Percentiles rank a stretch among this genome's conserved stretches.
Conservation (phyloP, 2,113 vertebrate species). For the Dendrocopos noguchii region DNA sequence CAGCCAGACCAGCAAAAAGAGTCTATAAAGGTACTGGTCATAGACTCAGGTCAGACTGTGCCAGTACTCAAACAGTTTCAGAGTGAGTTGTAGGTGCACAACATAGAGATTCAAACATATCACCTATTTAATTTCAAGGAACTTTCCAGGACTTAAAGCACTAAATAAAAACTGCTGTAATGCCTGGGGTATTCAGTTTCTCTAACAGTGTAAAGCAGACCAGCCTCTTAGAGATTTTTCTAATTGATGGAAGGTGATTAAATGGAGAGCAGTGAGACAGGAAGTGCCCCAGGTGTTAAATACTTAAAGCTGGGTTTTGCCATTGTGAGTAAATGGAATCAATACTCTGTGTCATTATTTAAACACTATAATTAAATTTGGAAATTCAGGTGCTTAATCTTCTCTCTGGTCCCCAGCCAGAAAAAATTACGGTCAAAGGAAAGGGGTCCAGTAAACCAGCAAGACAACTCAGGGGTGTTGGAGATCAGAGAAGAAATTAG, state of each 20-base stretch:
- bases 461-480: background rate
- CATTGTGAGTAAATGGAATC: slow-evolving; percentile 52
- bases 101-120: background rate
- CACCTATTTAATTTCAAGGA: background rate
- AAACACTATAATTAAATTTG: slow-evolving; percentile 58
- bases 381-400: slow-evolving; percentile 58
- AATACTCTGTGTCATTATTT: slow-evolving; percentile 61
- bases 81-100: background rate
- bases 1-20: background rate
- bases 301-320: slow-evolving; percentile 51
- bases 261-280: slow-evolving; percentile 1
- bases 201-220: slow-evolving; percentile 15
- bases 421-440: background rate
- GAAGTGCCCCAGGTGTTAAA: slow-evolving; percentile 53
- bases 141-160: background rate
- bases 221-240: slow-evolving; percentile 41
- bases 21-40: background rate
- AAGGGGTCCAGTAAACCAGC: background rate
- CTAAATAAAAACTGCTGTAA: slow-evolving; percentile 20
- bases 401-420: slow-evolving; percentile 31
- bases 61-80: background rate
- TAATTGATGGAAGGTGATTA: slow-evolving; percentile 62
- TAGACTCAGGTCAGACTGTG: background rate
- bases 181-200: background rate
- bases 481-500: slow-evolving; percentile 20